These are phyloP conservation scores for Fragum sueziense DNA, from an alignment of 2,888 invertebrate species.

Conservation along the genomic window DNA sequence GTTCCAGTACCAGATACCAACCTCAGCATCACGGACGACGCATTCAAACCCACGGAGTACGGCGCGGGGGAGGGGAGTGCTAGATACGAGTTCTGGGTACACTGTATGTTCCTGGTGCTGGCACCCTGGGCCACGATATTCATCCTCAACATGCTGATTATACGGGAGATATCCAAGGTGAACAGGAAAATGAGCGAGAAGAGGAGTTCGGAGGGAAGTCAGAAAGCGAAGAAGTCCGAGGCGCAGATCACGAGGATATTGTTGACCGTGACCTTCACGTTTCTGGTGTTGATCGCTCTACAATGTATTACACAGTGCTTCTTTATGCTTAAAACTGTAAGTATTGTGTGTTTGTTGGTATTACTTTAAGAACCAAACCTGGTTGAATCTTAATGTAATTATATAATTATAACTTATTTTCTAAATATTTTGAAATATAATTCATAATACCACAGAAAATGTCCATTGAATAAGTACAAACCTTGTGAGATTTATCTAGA, in stretches of 20 bases:
- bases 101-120: slow-evolving; percentile 72
- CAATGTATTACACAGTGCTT: slow-evolving; percentile 73
- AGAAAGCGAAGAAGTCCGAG: slow-evolving; percentile 66
- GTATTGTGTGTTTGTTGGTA: not conserved
- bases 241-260: slow-evolving; percentile 70
- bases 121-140: slow-evolving; percentile 71
- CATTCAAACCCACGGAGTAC: slow-evolving; percentile 61
- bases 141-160: slow-evolving; percentile 68
- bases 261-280: slow-evolving; percentile 71
- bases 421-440: not conserved
- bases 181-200: slow-evolving; percentile 64
- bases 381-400: not conserved
- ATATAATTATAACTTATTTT: not conserved
- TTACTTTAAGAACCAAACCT: not conserved
- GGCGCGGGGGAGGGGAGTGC: slow-evolving; percentile 61
- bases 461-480: no score
- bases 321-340: slow-evolving; percentile 67
- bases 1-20: slow-evolving; percentile 52
- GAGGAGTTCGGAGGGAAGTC: slow-evolving; percentile 57
- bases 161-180: slow-evolving; percentile 59
- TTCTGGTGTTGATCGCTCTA: slow-evolving; percentile 67
- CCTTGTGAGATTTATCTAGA: no score
- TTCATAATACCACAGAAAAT: not conserved
- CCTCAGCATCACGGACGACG: slow-evolving; percentile 44
- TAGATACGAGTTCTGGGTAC: slow-evolving; percentile 74